phyloP scores from a whole-genome alignment of 1,140 invertebrate species.

The Halesus radiatus region DNA sequence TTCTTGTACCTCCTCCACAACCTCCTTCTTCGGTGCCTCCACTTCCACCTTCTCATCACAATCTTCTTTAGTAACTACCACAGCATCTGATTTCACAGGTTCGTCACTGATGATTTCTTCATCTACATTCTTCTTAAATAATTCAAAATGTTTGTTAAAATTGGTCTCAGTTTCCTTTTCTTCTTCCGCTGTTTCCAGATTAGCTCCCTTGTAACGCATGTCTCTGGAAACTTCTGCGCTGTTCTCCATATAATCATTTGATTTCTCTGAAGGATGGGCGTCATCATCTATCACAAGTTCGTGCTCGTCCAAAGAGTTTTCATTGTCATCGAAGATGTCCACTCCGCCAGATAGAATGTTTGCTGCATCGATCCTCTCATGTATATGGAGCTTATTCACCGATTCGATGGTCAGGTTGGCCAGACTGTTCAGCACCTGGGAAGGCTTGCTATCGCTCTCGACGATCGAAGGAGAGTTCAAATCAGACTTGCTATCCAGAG shows the following conservation, averaged over 20 bases:
- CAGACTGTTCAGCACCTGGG: conserved; percentile 61
- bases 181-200: not conserved
- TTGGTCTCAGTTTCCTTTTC: not conserved
- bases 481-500: conserved; percentile 30
- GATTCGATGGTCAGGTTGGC: conserved; percentile 65
- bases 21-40: not conserved
- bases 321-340: conserved; percentile 69
- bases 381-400: conserved; percentile 45
- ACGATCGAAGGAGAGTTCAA: not conserved
- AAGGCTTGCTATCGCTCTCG: conserved; percentile 58
- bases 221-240: conserved; percentile 39
- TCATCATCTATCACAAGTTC: conserved; percentile 68
- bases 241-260: conserved; percentile 47
- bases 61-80: conserved; percentile 32
- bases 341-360: conserved; percentile 68
- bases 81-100: not conserved
- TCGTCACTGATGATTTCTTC: not conserved
- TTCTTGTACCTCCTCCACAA: conserved; percentile 40
- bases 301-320: conserved; percentile 68
- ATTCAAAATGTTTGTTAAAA: conserved; percentile 37
- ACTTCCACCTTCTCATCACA: conserved; percentile 3
- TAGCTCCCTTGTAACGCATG: conserved; percentile 36
- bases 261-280: conserved; percentile 46
- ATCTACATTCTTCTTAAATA: conserved; percentile 25
- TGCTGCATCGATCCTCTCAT: conserved; percentile 64